These are phyloP conservation scores for Rostratula benghalensis DNA, from an alignment of 2,113 vertebrate species.

Conservation along the genomic window DNA sequence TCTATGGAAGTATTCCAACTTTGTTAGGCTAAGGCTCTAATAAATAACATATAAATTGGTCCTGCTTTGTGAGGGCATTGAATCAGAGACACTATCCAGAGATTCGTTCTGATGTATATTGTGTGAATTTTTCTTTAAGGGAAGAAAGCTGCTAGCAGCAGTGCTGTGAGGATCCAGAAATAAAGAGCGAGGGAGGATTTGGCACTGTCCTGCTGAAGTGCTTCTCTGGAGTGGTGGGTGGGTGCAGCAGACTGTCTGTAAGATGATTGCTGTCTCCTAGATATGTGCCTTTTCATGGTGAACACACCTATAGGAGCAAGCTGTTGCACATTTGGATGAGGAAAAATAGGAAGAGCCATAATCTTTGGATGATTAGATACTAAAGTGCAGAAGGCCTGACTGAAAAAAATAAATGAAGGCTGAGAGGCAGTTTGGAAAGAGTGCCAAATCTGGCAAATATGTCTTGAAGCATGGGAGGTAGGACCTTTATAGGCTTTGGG, in stretches of 20 bases:
- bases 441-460: not conserved
- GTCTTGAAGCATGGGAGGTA: not conserved
- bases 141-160: not conserved
- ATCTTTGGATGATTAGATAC: not conserved
- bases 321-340: not conserved
- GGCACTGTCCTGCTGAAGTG: not conserved
- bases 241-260: not conserved
- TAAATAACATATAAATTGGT: rapidly evolving
- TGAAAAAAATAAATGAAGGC: not conserved
- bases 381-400: not conserved
- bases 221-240: not conserved
- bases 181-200: not conserved
- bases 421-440: not conserved
- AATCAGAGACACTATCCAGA: too few species aligned
- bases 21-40: too few species aligned
- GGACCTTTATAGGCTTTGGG: not conserved
- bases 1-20: rapidly evolving
- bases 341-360: not conserved
- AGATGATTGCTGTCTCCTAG: not conserved
- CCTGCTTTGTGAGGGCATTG: not conserved
- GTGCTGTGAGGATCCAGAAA: not conserved
- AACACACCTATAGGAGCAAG: not conserved
- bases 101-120: rapidly evolving
- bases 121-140: not conserved
- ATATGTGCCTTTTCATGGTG: not conserved